Conservation (phyloP, 1,140 invertebrate species). For the Tachypleus tridentatus region DNA sequence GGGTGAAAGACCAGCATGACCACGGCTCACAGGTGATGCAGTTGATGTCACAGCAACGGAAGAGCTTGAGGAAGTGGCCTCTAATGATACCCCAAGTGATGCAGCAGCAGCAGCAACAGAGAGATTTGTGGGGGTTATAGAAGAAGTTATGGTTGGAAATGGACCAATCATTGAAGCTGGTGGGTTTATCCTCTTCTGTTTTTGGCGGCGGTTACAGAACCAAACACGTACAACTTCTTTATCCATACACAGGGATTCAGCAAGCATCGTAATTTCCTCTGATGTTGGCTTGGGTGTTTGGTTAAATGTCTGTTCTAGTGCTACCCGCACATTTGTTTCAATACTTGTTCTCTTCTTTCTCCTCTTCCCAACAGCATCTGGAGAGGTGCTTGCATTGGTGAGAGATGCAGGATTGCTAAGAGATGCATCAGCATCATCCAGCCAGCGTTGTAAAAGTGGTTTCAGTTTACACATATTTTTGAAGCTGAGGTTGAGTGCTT, state of each 20-base stretch:
- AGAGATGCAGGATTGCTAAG: conserved; percentile 63
- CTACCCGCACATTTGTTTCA: conserved; percentile 82
- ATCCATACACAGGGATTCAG: conserved; percentile 87
- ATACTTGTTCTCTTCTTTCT: conserved; percentile 96
- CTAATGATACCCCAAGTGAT: too few species aligned
- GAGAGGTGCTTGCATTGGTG: conserved; percentile 59
- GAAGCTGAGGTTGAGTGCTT: conserved; percentile 94
- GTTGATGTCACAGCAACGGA: too few species aligned
- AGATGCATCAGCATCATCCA: conserved; percentile 87
- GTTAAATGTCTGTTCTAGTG: conserved; percentile 86
- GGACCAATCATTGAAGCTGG: conserved; percentile 15
- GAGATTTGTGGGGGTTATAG: conserved; percentile 5
- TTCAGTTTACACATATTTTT: conserved; percentile 99
- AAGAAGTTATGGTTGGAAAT: conserved; percentile 8
- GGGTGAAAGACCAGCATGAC: too few species aligned
- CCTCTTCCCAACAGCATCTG: conserved; percentile 74
- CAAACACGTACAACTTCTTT: conserved; percentile 97
- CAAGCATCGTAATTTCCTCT: conserved; percentile 84
- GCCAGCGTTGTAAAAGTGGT: conserved; percentile 91
- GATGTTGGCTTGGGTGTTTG: conserved; percentile 94
- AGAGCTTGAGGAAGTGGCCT: too few species aligned
- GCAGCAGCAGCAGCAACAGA: conserved; percentile 8
- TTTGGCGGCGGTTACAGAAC: conserved; percentile 98
- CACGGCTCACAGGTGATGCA: too few species aligned
- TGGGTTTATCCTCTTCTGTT: conserved; percentile 98